A percentile compares a stretch with the other conserved stretches of the same genome.
Conservation (phyloP, 2,888 invertebrate species). For the Rugalucina vietnamica region DNA sequence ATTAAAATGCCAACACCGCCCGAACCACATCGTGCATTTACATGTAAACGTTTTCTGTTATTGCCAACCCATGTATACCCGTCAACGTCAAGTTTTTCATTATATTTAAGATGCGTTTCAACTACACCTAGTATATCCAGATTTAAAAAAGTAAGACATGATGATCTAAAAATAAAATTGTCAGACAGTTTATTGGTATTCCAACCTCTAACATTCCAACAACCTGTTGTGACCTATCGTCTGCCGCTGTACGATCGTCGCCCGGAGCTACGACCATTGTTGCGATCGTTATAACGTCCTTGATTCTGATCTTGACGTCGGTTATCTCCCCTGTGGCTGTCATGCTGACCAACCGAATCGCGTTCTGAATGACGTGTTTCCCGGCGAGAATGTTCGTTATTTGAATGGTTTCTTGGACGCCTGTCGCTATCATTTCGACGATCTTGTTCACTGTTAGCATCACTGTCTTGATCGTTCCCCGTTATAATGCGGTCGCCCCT, state of each 20-base stretch:
- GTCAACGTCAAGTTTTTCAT: not conserved
- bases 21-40: slow-evolving; percentile 24
- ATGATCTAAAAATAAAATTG: slow-evolving; percentile 1
- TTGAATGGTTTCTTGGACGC: not conserved
- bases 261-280: not conserved
- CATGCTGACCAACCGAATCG: not conserved
- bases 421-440: too few relatives aligned
- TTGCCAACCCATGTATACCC: slow-evolving; percentile 23
- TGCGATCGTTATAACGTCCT: too few relatives aligned
- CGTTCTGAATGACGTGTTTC: not conserved
- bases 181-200: not conserved
- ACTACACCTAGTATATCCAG: not conserved
- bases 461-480: too few relatives aligned
- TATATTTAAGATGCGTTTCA: slow-evolving; percentile 20
- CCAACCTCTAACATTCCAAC: slow-evolving; percentile 10
- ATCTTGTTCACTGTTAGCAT: too few relatives aligned
- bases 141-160: not conserved
- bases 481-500: not conserved
- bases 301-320: not conserved
- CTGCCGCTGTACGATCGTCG: not conserved
- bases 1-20: slow-evolving; percentile 23
- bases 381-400: not conserved
- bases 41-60: slow-evolving; percentile 28
- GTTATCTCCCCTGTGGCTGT: not conserved
- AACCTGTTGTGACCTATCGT: not conserved